A percentile compares a stretch with the other conserved stretches of the same genome.
phyloP scores from a whole-genome alignment of 2,888 invertebrate species.

The Eupithecia centaureata region DNA sequence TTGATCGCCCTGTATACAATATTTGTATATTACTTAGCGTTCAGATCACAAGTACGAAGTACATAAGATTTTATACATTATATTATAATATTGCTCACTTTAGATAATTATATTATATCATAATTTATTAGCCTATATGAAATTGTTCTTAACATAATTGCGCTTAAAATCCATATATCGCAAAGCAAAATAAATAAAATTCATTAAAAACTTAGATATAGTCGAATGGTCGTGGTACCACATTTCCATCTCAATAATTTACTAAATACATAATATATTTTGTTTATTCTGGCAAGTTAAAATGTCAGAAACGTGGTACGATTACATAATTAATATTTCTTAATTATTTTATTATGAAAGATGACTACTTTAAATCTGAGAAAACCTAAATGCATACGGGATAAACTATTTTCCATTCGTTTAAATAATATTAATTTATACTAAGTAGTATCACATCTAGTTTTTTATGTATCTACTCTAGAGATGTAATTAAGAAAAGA shows the following conservation, averaged over 20 bases:
- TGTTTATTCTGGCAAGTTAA: constrained; percentile 60
- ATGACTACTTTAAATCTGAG: constrained; percentile 54
- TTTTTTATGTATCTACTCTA: constrained; percentile 51
- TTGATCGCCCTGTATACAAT: constrained; percentile 66
- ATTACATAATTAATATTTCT: constrained; percentile 47
- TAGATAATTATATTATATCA: constrained; percentile 48
- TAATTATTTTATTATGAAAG: constrained; percentile 60
- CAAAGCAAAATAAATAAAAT: constrained; percentile 61
- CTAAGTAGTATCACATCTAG: constrained; percentile 72
- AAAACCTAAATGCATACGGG: constrained; percentile 74
- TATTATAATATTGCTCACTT: constrained; percentile 66
- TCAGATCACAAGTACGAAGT: constrained; percentile 62
- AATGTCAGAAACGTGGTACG: constrained; percentile 64
- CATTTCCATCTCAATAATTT: constrained; percentile 53
- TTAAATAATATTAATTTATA: constrained; percentile 58
- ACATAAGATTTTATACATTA: constrained; percentile 49
- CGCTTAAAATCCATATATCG: constrained; percentile 49
- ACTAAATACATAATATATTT: constrained; percentile 38
- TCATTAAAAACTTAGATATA: constrained; percentile 51
- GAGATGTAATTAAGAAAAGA: constrained; percentile 44
- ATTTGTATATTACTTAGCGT: constrained; percentile 51
- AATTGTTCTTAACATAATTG: constrained; percentile 48
- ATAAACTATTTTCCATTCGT: constrained; percentile 63
- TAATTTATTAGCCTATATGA: constrained; percentile 41
- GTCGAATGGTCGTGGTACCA: constrained; percentile 45